Conservation (phyloP, 2,888 invertebrate genomes). For the Proisotoma minuta region DNA sequence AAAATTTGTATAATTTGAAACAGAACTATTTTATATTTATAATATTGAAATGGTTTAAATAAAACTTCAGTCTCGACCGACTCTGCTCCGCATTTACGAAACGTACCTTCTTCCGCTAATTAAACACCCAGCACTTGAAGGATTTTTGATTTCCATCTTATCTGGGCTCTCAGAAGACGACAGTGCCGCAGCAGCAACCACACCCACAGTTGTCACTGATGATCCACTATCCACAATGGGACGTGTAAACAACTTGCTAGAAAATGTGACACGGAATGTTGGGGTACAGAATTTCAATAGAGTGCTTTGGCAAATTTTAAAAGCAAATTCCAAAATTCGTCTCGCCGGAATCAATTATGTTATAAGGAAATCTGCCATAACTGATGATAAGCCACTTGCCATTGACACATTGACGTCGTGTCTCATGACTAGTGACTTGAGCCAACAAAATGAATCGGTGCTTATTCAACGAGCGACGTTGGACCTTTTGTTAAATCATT, state of each 20-base stretch:
- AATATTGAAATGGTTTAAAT: no score
- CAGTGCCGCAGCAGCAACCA: neutral
- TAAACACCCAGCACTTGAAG: conserved; percentile 73
- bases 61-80: conserved; percentile 80
- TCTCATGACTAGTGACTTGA: neutral
- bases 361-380: conserved; percentile 4
- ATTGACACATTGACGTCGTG: neutral
- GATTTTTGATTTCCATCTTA: conserved; percentile 78
- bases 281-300: neutral
- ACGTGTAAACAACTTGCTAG: neutral
- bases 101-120: conserved; percentile 74
- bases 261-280: neutral
- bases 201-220: neutral
- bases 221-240: neutral
- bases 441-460: conserved; percentile 13
- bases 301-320: conserved; percentile 3
- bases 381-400: neutral
- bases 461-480: conserved; percentile 79
- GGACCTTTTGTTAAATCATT: conserved; percentile 58
- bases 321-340: neutral
- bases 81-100: conserved; percentile 76
- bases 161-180: conserved; percentile 71
- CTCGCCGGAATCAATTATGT: conserved; percentile 6
- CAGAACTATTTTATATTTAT: no score
- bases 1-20: no score